Percentiles rank a stretch among this genome's conserved stretches.
Evolutionary conservation across 2,797 vertebrate genomes (phyloP).

Genomic region (Peromyscus aztecus): DNA sequence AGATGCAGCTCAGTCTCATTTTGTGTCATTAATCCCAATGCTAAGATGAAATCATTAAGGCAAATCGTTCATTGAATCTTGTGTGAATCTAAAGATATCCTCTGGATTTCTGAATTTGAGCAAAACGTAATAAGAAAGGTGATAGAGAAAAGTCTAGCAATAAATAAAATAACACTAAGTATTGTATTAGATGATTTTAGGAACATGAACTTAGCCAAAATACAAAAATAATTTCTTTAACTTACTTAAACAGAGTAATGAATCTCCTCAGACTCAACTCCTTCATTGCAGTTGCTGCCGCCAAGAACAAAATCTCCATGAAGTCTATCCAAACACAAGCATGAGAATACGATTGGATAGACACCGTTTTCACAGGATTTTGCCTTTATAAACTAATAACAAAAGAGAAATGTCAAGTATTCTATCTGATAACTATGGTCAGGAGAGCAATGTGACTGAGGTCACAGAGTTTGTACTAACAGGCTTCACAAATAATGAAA

Average conservation of each 20-base stretch:
- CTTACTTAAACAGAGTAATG: not conserved
- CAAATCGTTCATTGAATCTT: not conserved
- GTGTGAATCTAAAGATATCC: not conserved
- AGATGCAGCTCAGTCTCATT: not conserved
- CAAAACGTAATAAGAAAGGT: not conserved
- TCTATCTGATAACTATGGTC: not conserved
- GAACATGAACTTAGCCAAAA: not conserved
- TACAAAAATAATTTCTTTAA: not conserved
- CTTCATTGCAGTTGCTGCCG: not conserved
- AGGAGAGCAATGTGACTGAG: not conserved
- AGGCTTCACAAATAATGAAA: slow-evolving; percentile 58
- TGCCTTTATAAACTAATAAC: not conserved
- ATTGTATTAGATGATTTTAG: not conserved
- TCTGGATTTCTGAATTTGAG: not conserved
- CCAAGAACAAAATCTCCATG: not conserved
- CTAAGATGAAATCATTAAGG: not conserved
- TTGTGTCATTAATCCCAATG: not conserved
- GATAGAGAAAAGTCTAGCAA: not conserved
- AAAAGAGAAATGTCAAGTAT: not conserved
- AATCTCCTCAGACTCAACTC: not conserved
- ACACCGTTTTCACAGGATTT: not conserved
- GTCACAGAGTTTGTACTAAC: slow-evolving; percentile 60
- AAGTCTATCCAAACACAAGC: not conserved
- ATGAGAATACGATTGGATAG: accelerated
- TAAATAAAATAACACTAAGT: not conserved